phyloP scores from a whole-genome alignment of 2,113 vertebrate species.

The Cephalopterus ornatus region DNA sequence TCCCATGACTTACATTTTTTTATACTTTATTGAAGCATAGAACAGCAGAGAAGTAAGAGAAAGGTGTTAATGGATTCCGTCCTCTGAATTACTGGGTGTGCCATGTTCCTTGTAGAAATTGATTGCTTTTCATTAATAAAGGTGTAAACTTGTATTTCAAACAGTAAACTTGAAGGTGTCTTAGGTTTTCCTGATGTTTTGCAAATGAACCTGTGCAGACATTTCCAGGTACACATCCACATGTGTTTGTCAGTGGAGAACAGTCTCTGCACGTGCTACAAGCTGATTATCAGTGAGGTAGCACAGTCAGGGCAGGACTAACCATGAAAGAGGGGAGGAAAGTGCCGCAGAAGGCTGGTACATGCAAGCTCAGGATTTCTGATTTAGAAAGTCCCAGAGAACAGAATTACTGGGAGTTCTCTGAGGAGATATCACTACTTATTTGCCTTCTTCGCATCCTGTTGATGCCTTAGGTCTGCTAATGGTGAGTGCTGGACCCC shows the following conservation, averaged over 20 bases:
- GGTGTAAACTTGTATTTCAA: not conserved
- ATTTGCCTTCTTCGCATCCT: not conserved
- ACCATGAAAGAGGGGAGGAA: not conserved
- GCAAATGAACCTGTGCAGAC: rapidly evolving
- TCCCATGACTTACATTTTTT: not conserved
- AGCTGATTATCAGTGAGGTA: not conserved
- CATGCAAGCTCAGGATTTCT: not conserved
- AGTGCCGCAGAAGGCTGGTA: not conserved
- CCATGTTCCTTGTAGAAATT: not conserved
- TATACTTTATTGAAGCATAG: not conserved
- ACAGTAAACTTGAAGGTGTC: not conserved
- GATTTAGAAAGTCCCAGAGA: not conserved
- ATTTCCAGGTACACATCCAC: not conserved
- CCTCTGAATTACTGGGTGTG: not conserved
- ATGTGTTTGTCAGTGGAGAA: not conserved
- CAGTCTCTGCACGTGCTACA: not conserved
- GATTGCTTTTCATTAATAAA: not conserved
- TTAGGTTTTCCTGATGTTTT: not conserved
- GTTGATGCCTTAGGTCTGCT: not conserved
- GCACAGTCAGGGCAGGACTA: not conserved
- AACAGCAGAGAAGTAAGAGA: not conserved
- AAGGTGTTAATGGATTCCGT: not conserved
- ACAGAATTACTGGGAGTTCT: not conserved
- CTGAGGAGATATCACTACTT: not conserved
- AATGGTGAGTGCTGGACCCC: not conserved